phyloP scores from a whole-genome alignment of 2,113 vertebrate species.

The Pseudorectes ferrugineus region DNA sequence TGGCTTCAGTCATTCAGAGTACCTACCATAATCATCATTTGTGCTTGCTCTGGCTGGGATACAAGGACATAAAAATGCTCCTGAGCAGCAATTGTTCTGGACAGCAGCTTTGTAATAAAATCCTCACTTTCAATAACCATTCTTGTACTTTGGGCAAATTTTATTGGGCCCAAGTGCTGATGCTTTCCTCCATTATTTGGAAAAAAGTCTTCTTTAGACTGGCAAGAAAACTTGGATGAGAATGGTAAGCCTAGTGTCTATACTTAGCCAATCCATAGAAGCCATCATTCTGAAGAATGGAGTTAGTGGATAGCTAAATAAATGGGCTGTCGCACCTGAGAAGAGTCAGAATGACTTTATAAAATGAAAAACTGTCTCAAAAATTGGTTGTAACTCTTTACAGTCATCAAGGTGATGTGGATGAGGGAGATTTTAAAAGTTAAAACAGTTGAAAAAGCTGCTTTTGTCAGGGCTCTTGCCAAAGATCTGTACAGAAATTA shows the following conservation, averaged over 20 bases:
- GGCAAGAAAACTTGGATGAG: not conserved
- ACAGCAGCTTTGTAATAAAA: not conserved
- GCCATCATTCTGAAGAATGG: not conserved
- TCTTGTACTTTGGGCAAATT: not conserved
- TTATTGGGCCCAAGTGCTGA: not conserved
- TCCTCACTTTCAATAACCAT: not conserved
- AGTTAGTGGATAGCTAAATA: not conserved
- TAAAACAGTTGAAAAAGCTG: not conserved
- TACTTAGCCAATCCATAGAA: not conserved
- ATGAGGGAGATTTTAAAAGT: not conserved
- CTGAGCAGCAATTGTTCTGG: not conserved
- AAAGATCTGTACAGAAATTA: not conserved
- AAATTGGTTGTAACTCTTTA: not conserved
- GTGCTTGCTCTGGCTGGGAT: not conserved
- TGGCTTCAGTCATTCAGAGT: not conserved
- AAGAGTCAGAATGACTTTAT: not conserved
- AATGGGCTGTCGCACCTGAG: not conserved
- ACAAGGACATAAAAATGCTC: not conserved
- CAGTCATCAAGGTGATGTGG: not conserved
- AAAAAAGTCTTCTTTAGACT: not conserved
- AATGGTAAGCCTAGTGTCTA: not conserved
- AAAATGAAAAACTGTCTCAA: not conserved
- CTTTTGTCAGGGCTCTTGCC: not conserved
- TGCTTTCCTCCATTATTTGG: not conserved
- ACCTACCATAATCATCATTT: not conserved